A percentile compares a stretch with the other conserved stretches of the same genome.
Conservation (phyloP, 2,797 vertebrate genomes). For the Pogonophryne albipinna region DNA sequence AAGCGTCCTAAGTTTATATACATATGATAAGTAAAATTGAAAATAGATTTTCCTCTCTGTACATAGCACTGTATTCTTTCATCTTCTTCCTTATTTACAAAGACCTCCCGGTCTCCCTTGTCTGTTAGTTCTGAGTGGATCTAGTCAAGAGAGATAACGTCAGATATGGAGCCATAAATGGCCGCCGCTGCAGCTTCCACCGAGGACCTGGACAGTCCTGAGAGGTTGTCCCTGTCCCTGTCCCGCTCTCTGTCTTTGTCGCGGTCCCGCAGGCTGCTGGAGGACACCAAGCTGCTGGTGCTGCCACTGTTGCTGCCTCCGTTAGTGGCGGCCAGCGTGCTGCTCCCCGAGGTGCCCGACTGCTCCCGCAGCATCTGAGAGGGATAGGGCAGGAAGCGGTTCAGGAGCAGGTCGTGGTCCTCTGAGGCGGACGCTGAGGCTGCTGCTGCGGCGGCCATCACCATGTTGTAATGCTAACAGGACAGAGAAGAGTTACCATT, state of each 20-base stretch:
- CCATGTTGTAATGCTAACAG: constrained; percentile 95
- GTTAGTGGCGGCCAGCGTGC: constrained; percentile 87
- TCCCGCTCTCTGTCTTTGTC: constrained; percentile 79
- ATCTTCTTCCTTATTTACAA: constrained; percentile 88
- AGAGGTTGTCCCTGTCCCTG: constrained; percentile 89
- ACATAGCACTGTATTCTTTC: constrained; percentile 93
- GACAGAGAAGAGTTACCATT: constrained; percentile 7
- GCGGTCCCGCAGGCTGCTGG: constrained; percentile 90
- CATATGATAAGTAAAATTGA: constrained; percentile 99
- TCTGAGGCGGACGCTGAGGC: constrained; percentile 91
- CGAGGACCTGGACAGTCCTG: constrained; percentile 86
- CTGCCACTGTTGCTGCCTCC: constrained; percentile 93
- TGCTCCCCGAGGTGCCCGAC: constrained; percentile 89
- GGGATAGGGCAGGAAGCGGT: constrained; percentile 96
- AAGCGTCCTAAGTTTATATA: constrained; percentile 98
- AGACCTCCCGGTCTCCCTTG: constrained; percentile 75
- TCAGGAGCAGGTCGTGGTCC: constrained; percentile 94
- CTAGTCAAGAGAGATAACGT: constrained; percentile 98
- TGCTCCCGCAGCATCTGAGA: constrained; percentile 96
- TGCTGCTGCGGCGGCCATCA: constrained; percentile 94
- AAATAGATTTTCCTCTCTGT: constrained; percentile 99
- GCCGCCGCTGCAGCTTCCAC: constrained; percentile 88
- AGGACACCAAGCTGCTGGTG: constrained; percentile 97
- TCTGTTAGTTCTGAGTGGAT: constrained; percentile 68
- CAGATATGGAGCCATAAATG: constrained; percentile 97